Base-by-base conservation (phyloP, 2,888 invertebrate species). In the Linnaemya vulpina region DNA sequence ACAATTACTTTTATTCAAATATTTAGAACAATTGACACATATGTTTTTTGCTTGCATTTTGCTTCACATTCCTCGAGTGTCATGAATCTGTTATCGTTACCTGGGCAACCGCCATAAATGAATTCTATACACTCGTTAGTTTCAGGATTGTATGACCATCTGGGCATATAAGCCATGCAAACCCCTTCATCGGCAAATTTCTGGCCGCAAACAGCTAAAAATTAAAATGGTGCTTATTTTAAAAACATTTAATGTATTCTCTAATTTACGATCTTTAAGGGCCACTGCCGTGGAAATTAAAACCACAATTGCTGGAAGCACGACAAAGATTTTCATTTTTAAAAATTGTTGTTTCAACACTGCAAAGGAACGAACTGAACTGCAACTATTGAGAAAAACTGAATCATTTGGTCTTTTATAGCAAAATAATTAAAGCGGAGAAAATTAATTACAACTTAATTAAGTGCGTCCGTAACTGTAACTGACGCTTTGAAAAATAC, bases 261-360 rank as follows among this genome's bases (percentile, higher is more conserved):
- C 4, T 0, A n/a, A 11, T 30, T 10, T 46, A 65, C 65, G 30
- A 46, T 25, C 1, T 17, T 43, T 46, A 46, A 46, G 22, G 17
- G 46, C 65, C n/a, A 17, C 30, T 5, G n/a, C 25, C 30, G 46
- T 46, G 25, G 46, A n/a, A 65, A 30, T 22, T n/a, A 65, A n/a
- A 49, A 46, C 46, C n/a, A 25, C 46, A 30, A 65, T 65, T 10
- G 7, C n/a, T 0, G 46, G 30, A 0, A 65, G n/a, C n/a, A 49
- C 46, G 46, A 46, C 65, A 17, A 65, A 49, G 17, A 30, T 46
- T 30, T 49, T 65, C 65, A 65, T 65, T 25, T 22, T 63, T 9
- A 3, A 1, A 7, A 58, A 30, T n/a, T 58, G n/a, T 58, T 20
- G 11, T 9, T 30, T 49, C 17, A 53, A n/a, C 9, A 10, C 35